These are phyloP conservation scores for Brienomyrus longianalis DNA, from an alignment of 2,113 vertebrate genomes.

Conservation along the genomic window DNA sequence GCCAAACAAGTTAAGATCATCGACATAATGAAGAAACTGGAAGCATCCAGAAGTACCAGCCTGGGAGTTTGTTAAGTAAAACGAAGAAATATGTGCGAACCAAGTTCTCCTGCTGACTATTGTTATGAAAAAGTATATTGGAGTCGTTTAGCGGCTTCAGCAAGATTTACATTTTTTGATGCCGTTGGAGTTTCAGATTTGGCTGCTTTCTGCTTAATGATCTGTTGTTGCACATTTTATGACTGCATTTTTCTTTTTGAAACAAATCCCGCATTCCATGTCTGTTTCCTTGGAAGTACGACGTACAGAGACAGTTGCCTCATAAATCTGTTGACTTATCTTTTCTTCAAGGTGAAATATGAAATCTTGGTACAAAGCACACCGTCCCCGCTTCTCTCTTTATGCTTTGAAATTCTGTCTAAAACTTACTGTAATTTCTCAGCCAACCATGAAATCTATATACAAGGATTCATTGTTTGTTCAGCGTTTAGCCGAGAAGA, in stretches of 20 bases:
- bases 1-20: not conserved
- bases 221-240: not conserved
- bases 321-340: not conserved
- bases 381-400: not conserved
- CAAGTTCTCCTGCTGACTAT: not conserved
- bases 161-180: constrained; percentile 1
- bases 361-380: not conserved
- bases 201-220: not conserved
- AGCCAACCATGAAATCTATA: constrained; percentile 5
- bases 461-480: constrained; percentile 12
- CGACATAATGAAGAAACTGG: not conserved
- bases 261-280: not conserved
- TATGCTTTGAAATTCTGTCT: not conserved
- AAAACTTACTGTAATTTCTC: not conserved
- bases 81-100: not conserved
- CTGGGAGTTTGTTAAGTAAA: not conserved
- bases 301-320: not conserved
- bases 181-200: not conserved
- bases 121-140: not conserved
- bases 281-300: not conserved
- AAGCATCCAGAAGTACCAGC: not conserved
- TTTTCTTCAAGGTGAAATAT: not conserved
- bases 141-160: not conserved
- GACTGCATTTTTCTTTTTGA: not conserved
- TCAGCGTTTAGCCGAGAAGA: not conserved